Evolutionary conservation across 1,140 invertebrate species (phyloP).

Genomic region (Charaxes varanes): DNA sequence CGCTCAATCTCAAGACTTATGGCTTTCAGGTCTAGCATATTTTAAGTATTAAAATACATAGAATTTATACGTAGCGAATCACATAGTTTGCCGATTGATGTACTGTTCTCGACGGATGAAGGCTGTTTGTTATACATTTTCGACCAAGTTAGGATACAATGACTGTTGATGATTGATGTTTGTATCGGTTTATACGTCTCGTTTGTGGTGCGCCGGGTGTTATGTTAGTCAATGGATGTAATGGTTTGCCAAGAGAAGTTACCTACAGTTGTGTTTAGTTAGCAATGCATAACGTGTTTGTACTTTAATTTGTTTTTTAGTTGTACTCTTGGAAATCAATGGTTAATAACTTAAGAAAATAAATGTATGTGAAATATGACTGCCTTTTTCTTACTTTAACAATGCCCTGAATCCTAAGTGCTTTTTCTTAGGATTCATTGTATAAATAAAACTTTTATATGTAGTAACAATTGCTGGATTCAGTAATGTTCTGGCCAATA

Average conservation of each 20-base stretch:
- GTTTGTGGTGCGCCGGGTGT: slow-evolving; percentile 64
- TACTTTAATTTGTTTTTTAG: slow-evolving; percentile 75
- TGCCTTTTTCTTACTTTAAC: no score
- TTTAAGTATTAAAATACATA: slow-evolving; percentile 65
- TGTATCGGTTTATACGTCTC: slow-evolving; percentile 41
- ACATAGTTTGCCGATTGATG: slow-evolving; percentile 63
- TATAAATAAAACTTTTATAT: no score
- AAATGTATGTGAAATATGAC: slow-evolving; percentile 73
- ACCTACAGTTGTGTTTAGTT: slow-evolving; percentile 73
- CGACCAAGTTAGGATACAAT: slow-evolving; percentile 60
- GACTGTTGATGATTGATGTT: slow-evolving; percentile 41
- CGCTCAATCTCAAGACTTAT: slow-evolving; percentile 72
- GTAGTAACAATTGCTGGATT: no score
- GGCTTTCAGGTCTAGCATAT: slow-evolving; percentile 60
- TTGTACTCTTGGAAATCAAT: slow-evolving; percentile 74
- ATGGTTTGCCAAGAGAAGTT: slow-evolving; percentile 73
- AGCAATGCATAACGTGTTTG: slow-evolving; percentile 73
- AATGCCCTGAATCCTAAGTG: no score
- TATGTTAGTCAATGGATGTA: slow-evolving; percentile 62
- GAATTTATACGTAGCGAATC: slow-evolving; percentile 60
- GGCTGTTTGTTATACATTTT: slow-evolving; percentile 55
- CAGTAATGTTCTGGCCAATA: no score
- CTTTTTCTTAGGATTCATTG: no score
- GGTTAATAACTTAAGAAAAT: slow-evolving; percentile 75
- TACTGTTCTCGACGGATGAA: slow-evolving; percentile 57